A percentile compares a stretch with the other conserved stretches of the same genome.
Evolutionary conservation across 2,888 invertebrate genomes (phyloP).

Genomic region (Anthophora plumipes): DNA sequence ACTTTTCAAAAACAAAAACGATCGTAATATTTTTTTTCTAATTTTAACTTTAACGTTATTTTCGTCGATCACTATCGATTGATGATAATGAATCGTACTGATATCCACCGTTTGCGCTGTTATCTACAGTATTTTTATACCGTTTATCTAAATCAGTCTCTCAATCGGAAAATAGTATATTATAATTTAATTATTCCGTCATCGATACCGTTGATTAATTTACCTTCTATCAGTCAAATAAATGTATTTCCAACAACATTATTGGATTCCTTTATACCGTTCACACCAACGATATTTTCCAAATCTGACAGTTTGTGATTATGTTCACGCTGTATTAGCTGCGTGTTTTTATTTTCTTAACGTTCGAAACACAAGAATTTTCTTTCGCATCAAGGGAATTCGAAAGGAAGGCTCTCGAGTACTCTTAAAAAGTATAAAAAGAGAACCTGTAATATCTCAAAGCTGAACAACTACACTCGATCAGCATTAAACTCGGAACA

Average conservation of each 20-base stretch:
- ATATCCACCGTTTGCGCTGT: not conserved
- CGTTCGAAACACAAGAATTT: no score
- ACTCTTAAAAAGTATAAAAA: no score
- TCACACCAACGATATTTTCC: no score
- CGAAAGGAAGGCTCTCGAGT: no score
- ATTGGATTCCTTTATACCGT: not conserved
- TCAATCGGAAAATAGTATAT: not conserved
- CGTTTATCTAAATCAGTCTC: constrained; percentile 1
- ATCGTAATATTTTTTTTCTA: not conserved
- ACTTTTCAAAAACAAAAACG: not conserved
- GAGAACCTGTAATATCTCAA: no score
- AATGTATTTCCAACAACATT: not conserved
- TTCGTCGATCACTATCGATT: not conserved
- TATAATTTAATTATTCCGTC: constrained; percentile 2
- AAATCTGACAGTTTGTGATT: no score
- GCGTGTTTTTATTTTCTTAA: no score
- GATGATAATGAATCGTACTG: not conserved
- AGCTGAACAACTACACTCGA: not conserved
- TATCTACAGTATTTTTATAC: constrained; percentile 24
- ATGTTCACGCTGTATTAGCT: no score
- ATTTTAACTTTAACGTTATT: constrained; percentile 24
- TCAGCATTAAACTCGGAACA: not conserved
- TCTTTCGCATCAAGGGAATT: no score
- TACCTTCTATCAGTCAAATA: not conserved
- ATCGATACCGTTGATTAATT: constrained; percentile 4